Base-by-base conservation (phyloP, 1,140 invertebrate species). In the Micrasema minimum region DNA sequence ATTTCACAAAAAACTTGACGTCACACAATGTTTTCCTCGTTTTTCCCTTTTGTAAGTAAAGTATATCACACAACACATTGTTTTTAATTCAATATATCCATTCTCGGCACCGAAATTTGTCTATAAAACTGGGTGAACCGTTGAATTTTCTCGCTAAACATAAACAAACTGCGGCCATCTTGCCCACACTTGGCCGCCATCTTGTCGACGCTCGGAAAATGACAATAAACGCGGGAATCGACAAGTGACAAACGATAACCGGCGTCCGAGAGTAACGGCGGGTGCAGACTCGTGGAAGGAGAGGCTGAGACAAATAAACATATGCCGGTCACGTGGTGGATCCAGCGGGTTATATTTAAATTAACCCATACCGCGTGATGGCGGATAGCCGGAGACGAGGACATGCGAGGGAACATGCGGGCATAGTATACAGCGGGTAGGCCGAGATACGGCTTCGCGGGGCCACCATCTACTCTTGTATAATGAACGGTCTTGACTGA, bases 271-370 rank as follows among this genome's bases (percentile, higher is more conserved):
- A 26, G 22, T 23, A 62, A 22, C 18, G 43, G 26, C 59, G 59
- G 57, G 37, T 43, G 57, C 57, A 41, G 59, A 64, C 59, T 64
- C 26, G 26, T 38, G 41, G 23, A 23, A 31, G 43, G 59, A 64
- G 59, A 31, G 16, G 50, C 37, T 26, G 66, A 43, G 66, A 57
- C 66, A 67, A 53, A 67, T 50, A 67, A 67, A 67, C 51, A 57
- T 0, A 64, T 46, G 50, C 64, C 50, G 51, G 66, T 67, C 66
- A 67, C 66, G 66, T 67, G 66, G 66, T 26, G 41, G 23, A 18
- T 53, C 43, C 66, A 66, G 37, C 48, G 38, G 51, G 66, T 55
- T 67, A 67, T 67, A 67, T 67, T 67, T 67, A 67, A 67, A 67
- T 67, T 67, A 55, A 67, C 31, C 50, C 64, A 67, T 67, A 45